phyloP scores from a whole-genome alignment of 2,888 invertebrate species.

The Megastigmus dorsalis region DNA sequence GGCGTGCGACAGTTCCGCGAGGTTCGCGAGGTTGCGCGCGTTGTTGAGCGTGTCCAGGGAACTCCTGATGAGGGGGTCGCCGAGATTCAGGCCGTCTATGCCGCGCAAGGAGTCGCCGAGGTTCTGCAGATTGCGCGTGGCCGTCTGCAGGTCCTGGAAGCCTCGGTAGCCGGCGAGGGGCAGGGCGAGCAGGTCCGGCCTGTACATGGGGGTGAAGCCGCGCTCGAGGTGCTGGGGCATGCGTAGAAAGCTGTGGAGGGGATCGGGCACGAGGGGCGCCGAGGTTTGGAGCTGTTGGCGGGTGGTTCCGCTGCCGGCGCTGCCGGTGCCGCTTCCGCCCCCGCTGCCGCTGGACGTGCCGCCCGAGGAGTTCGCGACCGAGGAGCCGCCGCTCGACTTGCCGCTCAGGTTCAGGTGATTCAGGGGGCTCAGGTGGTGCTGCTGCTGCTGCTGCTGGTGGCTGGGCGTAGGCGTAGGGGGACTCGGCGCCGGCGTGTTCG shows the following conservation, averaged over 20 bases:
- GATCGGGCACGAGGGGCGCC: constrained; percentile 71
- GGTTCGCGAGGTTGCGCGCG: constrained; percentile 71
- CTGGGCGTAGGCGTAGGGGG: constrained; percentile 74
- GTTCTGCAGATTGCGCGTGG: constrained; percentile 71
- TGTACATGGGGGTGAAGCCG: constrained; percentile 71
- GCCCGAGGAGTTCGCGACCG: constrained; percentile 72
- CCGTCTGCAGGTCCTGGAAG: constrained; percentile 71
- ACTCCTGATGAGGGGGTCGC: constrained; percentile 70
- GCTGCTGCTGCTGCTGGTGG: constrained; percentile 69
- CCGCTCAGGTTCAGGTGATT: constrained; percentile 72
- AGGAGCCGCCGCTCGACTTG: constrained; percentile 73
- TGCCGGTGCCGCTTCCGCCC: constrained; percentile 62
- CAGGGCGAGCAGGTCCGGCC: constrained; percentile 71
- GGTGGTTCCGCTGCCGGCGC: constrained; percentile 56
- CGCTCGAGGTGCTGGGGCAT: constrained; percentile 71
- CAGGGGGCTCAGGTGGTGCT: constrained; percentile 72
- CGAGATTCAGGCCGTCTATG: constrained; percentile 71
- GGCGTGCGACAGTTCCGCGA: constrained; percentile 69
- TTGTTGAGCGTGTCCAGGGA: constrained; percentile 72
- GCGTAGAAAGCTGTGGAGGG: constrained; percentile 71
- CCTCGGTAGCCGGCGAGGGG: constrained; percentile 71
- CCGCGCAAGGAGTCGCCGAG: constrained; percentile 71
- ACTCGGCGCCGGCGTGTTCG: constrained; percentile 74
- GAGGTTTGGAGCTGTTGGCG: constrained; percentile 69
- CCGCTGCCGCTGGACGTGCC: constrained; percentile 70